Evolutionary conservation across 2,888 invertebrate genomes (phyloP), one percentile per base, ranked within the genome.

Genomic region (Agrotis exclamationis): DNA sequence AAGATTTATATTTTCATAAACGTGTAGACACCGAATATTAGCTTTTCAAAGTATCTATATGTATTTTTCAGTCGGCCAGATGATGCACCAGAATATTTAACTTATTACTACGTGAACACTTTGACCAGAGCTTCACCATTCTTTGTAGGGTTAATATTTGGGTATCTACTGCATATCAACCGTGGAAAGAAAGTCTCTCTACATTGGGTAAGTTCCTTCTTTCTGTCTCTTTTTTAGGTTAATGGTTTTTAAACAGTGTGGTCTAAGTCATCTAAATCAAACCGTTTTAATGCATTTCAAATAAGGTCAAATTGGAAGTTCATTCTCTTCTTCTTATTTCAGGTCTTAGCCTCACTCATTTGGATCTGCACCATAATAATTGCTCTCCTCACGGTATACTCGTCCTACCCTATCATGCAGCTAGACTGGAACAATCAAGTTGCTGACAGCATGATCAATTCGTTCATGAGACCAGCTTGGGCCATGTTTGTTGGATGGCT

Each of bases 401-500:
- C 89, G 0, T 76, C 86, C 0, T 87, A 91, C 39, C 88, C 91
- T 0, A 87, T 90, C 20, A 85, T 89, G 84, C 89, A 92, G 62
- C 9, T 83, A 0, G 89, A 91, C 22, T 93, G 93, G 92, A 78
- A 92, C 54, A 93, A 91, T 58, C 91, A 93, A 68, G 64, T 87
- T 0, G 87, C 88, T 28, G 93, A 94, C 66, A 91, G 84, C 56
- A 58, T 93, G 20, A 88, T 93, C 57, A 94, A 94, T 70, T 93
- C 94, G 0, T 92, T 94, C 63, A 90, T 93, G 84, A 88, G 96
- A 58, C 91, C 95, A 0, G 84, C 86, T 0, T 96, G 96, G 96
- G 92, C 94, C 0, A 44, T 94, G 14, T 94, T 92, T 11, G 75
- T 96, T 1, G 91, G 94, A 0, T 96, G 96, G 96, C 85, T 96